phyloP scores from a whole-genome alignment of 2,888 invertebrate species.

The Epirrhoe tristata region DNA sequence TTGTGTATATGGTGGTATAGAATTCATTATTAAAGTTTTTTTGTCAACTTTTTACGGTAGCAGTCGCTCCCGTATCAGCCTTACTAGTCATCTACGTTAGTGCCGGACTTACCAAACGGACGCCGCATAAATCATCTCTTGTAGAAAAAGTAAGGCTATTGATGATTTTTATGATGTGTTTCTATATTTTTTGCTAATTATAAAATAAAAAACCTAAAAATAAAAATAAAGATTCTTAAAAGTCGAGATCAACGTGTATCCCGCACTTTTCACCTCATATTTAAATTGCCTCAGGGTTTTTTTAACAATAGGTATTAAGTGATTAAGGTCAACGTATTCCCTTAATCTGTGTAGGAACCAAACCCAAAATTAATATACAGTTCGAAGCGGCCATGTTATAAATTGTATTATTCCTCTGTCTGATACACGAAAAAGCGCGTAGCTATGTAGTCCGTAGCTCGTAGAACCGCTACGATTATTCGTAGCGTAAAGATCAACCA shows the following conservation, averaged over 20 bases:
- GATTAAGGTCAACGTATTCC: constrained; percentile 32
- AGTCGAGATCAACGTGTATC: neutral
- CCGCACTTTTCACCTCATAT: neutral
- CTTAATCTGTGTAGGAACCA: constrained; percentile 19
- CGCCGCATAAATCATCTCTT: too few species aligned
- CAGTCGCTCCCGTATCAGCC: too few species aligned
- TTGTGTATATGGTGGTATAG: neutral
- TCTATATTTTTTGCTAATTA: too few species aligned
- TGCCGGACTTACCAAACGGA: too few species aligned
- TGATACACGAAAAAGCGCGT: constrained; percentile 34
- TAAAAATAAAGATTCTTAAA: neutral
- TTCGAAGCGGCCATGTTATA: constrained; percentile 12
- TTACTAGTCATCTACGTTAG: too few species aligned
- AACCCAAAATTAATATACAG: constrained; percentile 18
- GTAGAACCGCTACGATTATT: constrained; percentile 51
- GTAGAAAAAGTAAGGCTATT: too few species aligned
- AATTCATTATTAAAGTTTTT: too few species aligned
- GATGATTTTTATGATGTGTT: too few species aligned
- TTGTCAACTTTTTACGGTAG: too few species aligned
- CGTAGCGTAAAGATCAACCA: constrained; percentile 49
- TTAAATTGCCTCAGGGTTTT: constrained; percentile 6
- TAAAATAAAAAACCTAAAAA: neutral
- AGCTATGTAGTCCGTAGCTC: constrained; percentile 38
- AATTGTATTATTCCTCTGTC: constrained; percentile 27
- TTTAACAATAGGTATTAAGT: constrained; percentile 30